Evolutionary conservation across 2,888 invertebrate genomes (phyloP), one percentile per base, ranked within the genome.

Genomic region (Periphyllus acericola): DNA sequence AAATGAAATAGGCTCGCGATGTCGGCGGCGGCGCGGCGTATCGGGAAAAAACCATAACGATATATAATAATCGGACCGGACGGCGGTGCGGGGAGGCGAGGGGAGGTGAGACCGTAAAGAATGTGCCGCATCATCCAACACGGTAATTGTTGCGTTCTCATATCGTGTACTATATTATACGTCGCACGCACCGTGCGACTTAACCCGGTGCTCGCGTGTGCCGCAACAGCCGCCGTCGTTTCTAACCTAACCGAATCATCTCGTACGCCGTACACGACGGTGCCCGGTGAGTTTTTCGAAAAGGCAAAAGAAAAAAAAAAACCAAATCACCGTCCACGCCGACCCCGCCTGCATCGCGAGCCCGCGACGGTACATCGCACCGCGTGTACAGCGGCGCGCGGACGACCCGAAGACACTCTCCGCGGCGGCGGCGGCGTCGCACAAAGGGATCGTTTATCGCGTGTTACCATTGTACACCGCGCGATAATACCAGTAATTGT

Each of bases 41-140:
- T 11, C 5, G 66, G 66, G 66, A 66, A 66, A n/a, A 36, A 36
- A 36, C 36, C 14, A 52, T 52, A 52, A 68, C 9, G n/a, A 68
- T 68, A 68, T 68, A 68, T 29, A n/a, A 68, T 68, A 72, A 72
- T 72, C 36, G 36, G 36, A 6, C n/a, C n/a, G n/a, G n/a, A n/a
- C n/a, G n/a, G 6, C 36, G 3, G 36, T 36, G 36, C 6, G 6
- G 36, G 36, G 6, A 36, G 6, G 36, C 6, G 36, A 36, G 36
- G 36, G 3, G 4, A 6, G 36, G n/a, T n/a, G 36, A 6, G 36
- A 80, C 80, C 40, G 40, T 60, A 80, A 83, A 83, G 74, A 83
- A 83, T 83, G 74, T 83, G 83, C 83, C 83, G 83, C 83, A 83
- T 83, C 83, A 74, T 74, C 55, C 55, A 83, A 74, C 83, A 36